Conservation (phyloP, 2,797 vertebrate species). For the Neomorphus geoffroyi region DNA sequence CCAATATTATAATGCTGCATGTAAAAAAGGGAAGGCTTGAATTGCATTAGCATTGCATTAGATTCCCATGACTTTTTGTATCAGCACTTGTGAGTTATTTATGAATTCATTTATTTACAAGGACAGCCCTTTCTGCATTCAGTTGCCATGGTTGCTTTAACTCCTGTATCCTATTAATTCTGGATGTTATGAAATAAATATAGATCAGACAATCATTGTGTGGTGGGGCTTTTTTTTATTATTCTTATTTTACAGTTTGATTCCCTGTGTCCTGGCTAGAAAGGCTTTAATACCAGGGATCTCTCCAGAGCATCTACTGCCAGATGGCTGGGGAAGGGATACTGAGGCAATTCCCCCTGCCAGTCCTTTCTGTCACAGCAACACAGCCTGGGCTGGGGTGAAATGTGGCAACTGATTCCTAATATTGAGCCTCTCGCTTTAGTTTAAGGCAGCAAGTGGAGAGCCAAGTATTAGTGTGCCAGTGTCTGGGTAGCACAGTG, state of each 20-base stretch:
- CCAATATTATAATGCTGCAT: conserved; percentile 54
- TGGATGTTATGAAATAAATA: conserved; percentile 74
- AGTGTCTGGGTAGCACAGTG: neutral
- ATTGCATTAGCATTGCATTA: conserved; percentile 65
- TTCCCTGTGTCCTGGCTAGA: neutral
- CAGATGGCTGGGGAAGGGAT: neutral
- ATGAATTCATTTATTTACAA: conserved; percentile 77
- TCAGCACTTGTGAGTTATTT: conserved; percentile 74
- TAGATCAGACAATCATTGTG: conserved; percentile 56
- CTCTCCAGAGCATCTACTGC: neutral
- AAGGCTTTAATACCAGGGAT: neutral
- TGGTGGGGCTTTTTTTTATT: neutral
- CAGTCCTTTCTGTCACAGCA: neutral
- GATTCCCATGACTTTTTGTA: conserved; percentile 59
- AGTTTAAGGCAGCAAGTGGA: neutral
- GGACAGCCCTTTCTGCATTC: conserved; percentile 70
- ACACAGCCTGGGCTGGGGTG: neutral
- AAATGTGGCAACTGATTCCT: neutral
- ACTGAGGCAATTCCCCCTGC: neutral
- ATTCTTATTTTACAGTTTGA: conserved; percentile 45
- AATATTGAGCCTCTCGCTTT: neutral
- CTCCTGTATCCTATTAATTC: conserved; percentile 74
- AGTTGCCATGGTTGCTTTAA: conserved; percentile 76
- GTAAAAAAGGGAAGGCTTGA: conserved; percentile 37
- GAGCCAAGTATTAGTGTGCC: neutral